Evolutionary conservation across 1,140 invertebrate genomes (phyloP).

Genomic region (Forficula auricularia): DNA sequence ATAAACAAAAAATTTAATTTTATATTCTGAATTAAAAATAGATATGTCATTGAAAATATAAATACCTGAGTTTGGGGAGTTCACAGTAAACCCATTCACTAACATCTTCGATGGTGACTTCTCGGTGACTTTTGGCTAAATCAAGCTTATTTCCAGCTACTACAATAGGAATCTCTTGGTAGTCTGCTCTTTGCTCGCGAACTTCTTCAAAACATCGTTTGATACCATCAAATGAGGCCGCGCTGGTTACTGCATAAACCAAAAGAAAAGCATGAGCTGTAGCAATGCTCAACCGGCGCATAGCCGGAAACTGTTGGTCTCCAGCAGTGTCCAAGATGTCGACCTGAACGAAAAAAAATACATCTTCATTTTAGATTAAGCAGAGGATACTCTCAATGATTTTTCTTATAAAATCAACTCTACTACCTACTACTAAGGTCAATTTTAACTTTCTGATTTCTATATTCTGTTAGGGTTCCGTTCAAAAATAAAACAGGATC

Average conservation of each 20-base stretch:
- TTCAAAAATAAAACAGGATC: too few species aligned
- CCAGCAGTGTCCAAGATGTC: constrained; percentile 79
- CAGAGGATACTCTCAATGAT: too few species aligned
- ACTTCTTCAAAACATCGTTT: constrained; percentile 72
- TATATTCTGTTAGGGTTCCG: too few species aligned
- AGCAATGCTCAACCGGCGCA: constrained; percentile 69
- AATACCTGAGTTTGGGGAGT: constrained; percentile 47
- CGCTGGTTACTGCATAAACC: constrained; percentile 68
- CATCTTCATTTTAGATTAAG: too few species aligned
- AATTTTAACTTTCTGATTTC: too few species aligned
- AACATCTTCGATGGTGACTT: constrained; percentile 56
- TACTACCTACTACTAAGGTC: too few species aligned
- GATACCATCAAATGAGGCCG: constrained; percentile 53
- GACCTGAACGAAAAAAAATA: too few species aligned
- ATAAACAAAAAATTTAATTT: too few species aligned
- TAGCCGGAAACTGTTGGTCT: constrained; percentile 73
- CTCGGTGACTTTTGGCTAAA: constrained; percentile 39
- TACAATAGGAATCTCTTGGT: constrained; percentile 67
- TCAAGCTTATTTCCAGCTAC: constrained; percentile 73
- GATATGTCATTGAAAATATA: too few species aligned
- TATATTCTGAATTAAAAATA: too few species aligned
- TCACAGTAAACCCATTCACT: constrained; percentile 63
- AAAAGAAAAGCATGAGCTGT: constrained; percentile 79
- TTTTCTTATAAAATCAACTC: too few species aligned
- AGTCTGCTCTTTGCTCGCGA: constrained; percentile 56